These are phyloP conservation scores for Bergia sp. DNA, from an alignment of 92 coral and sea anemone species.

Conservation along the genomic window DNA sequence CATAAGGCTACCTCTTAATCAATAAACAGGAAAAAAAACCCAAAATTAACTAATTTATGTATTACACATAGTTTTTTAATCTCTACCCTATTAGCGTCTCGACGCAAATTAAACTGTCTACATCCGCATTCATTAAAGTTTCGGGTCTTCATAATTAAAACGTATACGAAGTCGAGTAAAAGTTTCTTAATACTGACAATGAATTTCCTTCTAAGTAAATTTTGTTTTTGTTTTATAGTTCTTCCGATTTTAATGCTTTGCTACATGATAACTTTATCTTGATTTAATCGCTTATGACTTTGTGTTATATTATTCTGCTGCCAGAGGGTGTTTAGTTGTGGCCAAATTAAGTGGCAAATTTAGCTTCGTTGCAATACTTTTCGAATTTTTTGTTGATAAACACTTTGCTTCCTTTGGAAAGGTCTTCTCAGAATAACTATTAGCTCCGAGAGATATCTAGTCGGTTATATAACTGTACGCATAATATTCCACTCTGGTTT, in stretches of 20 bases:
- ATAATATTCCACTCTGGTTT: neutral
- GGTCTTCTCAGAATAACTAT: neutral
- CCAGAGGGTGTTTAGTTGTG: neutral
- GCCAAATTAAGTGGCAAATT: neutral
- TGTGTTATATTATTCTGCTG: neutral
- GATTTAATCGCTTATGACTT: neutral
- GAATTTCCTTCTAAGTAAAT: neutral
- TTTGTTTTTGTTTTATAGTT: neutral
- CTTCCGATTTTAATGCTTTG: neutral
- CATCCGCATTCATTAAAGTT: neutral
- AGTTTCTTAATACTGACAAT: constrained; percentile 3
- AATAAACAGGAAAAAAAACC: neutral
- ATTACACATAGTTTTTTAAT: neutral
- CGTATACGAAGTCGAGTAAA: neutral
- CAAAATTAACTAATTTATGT: neutral
- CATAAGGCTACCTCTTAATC: neutral
- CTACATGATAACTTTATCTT: neutral
- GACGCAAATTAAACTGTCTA: neutral
- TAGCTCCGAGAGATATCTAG: neutral
- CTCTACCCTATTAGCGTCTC: neutral
- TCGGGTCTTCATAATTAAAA: neutral
- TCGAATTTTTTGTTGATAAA: neutral
- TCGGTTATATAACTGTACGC: neutral
- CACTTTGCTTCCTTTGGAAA: neutral
- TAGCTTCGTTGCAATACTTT: neutral